These are phyloP conservation scores for Eledona agricola DNA, from an alignment of 2,888 invertebrate genomes.

Conservation along the genomic window DNA sequence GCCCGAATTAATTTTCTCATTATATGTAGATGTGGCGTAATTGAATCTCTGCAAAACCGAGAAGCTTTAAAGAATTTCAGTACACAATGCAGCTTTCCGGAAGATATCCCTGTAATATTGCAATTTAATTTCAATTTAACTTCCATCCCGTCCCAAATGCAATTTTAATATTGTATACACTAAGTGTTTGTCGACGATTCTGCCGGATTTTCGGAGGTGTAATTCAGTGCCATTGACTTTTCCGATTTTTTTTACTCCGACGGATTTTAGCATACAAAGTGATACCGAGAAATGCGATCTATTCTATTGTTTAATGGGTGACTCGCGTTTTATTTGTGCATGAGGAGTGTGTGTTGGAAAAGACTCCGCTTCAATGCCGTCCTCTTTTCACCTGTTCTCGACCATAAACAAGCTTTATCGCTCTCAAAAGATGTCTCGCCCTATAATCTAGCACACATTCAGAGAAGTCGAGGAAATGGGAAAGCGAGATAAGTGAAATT, in stretches of 20 bases:
- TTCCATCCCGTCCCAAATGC: slow-evolving; percentile 19
- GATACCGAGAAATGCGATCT: slow-evolving; percentile 6
- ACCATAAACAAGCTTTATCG: slow-evolving; percentile 15
- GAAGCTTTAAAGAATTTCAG: slow-evolving; percentile 25
- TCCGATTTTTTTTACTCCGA: slow-evolving; percentile 8
- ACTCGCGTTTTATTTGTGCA: slow-evolving; percentile 6
- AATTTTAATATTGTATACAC: slow-evolving; percentile 29
- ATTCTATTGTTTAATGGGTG: slow-evolving; percentile 19
- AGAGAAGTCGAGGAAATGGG: slow-evolving; percentile 9
- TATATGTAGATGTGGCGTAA: slow-evolving; percentile 29
- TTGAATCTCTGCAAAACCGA: slow-evolving; percentile 27
- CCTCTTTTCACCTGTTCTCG: no score
- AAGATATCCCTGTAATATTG: slow-evolving; percentile 17
- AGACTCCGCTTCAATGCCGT: no score
- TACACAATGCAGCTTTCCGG: slow-evolving; percentile 20
- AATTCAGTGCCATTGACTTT: no score
- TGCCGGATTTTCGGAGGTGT: no score
- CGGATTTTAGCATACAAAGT: slow-evolving; percentile 10
- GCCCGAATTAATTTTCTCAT: slow-evolving; percentile 26
- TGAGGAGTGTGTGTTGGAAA: neutral
- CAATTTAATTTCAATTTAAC: slow-evolving; percentile 31
- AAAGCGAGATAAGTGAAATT: slow-evolving; percentile 17
- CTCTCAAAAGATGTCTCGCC: slow-evolving; percentile 7
- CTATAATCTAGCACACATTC: slow-evolving; percentile 13
- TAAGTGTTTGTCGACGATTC: slow-evolving; percentile 6